phyloP scores from a whole-genome alignment of 1,140 invertebrate species.

The Trichomalopsis sarcophagae region DNA sequence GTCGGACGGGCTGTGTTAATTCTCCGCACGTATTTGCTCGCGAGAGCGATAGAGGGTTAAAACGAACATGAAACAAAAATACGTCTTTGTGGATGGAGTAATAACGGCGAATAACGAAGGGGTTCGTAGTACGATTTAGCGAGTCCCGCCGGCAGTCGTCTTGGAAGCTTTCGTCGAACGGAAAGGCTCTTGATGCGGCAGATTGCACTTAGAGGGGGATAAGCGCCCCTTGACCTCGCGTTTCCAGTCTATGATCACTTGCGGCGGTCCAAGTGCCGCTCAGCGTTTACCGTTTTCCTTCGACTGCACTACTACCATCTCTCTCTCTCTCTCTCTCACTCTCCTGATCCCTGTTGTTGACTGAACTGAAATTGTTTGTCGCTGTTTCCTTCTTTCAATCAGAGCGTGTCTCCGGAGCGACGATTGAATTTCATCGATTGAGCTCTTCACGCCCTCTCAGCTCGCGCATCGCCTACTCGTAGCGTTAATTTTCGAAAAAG shows the following conservation, averaged over 20 bases:
- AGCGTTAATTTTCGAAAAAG: not conserved
- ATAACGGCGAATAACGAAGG: not conserved
- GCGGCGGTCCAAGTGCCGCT: constrained; percentile 41
- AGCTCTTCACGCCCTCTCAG: not conserved
- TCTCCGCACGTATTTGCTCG: not conserved
- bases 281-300: constrained; percentile 51
- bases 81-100: not conserved
- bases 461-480: not conserved
- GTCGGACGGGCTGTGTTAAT: not conserved
- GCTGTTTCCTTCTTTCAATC: constrained; percentile 6
- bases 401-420: not conserved
- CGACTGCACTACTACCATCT: constrained; percentile 19
- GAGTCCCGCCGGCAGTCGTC: not conserved
- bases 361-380: not conserved
- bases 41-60: not conserved
- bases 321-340: not conserved
- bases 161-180: not conserved
- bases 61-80: not conserved
- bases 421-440: constrained; percentile 23
- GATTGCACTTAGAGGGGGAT: constrained; percentile 56
- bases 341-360: not conserved
- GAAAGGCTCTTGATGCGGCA: constrained; percentile 50
- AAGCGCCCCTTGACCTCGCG: constrained; percentile 62
- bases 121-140: constrained; percentile 23
- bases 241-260: constrained; percentile 59